Base-by-base conservation (phyloP, 2,113 vertebrate genomes). In the Pseudolaguvia tuberculata region DNA sequence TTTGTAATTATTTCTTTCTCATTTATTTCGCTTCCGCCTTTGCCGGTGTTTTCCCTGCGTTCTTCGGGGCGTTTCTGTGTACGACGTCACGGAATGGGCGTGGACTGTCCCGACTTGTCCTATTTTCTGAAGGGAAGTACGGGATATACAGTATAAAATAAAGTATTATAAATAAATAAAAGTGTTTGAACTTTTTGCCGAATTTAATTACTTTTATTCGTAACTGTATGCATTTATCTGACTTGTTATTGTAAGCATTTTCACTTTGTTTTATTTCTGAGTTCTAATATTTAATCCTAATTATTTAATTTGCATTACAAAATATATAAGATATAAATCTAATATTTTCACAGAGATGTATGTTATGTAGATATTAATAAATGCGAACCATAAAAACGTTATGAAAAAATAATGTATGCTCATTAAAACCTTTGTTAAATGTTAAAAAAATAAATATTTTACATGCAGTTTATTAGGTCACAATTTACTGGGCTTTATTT, bases 21-120 rank as follows among this genome's bases (percentile, higher is more conserved):
- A 7, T 4, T 39, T 65, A 21, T 27, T 12, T 73, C n/a, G 4
- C 45, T 13, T 53, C 17, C 25, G 13, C 73, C 45, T 27, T 83
- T 83, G 67, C 81, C 79, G 23, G 39, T 77, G 70, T 52, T 39
- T 20, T 14, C 27, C 23, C 10, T 48, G 4, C 14, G 61, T 47
- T 3, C n/a, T 3, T 13, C 0, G 13, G 63, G 73, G 79, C 73
- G 76, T 76, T 80, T 31, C 39, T 35, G 75, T 61, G 77, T 51
- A 12, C 2, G n/a, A 74, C 62, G 79, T 83, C 73, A 79, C 2
- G 2, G 0, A 1, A 11, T 1, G 31, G 57, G 67, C 47, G 59
- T 59, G 9, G 1, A 20, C 20, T 25, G 4, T 6, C 9, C 1
- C 20, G 63, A 29, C 39, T 23, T 1, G 39, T 47, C 35, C 5